These are phyloP conservation scores for Rugalucina vietnamica DNA, from an alignment of 2,888 invertebrate genomes.

Conservation along the genomic window DNA sequence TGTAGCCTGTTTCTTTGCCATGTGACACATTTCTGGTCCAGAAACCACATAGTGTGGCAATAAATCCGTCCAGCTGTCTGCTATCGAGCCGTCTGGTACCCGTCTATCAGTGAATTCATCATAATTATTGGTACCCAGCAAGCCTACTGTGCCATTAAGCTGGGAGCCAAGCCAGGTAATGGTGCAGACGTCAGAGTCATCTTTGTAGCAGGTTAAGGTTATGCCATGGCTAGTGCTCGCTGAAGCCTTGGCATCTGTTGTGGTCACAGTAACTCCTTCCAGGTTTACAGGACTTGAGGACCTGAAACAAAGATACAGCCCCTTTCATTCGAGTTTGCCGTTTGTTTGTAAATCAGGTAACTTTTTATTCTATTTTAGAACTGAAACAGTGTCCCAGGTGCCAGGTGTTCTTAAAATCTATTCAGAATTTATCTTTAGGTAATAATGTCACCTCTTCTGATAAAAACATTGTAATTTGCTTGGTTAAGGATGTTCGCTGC, in stretches of 20 bases:
- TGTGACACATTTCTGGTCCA: constrained; percentile 21
- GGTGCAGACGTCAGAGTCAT: not conserved
- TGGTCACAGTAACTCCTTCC: not conserved
- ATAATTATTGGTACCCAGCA: constrained; percentile 66
- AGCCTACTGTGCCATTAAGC: constrained; percentile 58
- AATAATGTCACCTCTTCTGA: no score
- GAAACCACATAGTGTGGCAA: constrained; percentile 30
- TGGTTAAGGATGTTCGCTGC: no score
- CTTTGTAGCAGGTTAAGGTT: not conserved
- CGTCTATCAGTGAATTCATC: constrained; percentile 60
- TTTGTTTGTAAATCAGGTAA: no score
- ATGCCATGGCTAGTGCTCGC: not conserved
- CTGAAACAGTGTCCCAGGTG: no score
- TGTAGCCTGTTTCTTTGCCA: not conserved
- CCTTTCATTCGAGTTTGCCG: no score
- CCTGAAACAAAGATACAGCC: no score
- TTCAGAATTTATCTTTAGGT: no score
- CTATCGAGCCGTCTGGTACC: constrained; percentile 38
- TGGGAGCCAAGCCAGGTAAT: constrained; percentile 19
- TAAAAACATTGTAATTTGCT: no score
- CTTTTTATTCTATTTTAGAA: no score
- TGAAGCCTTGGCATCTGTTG: not conserved
- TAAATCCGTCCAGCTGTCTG: not conserved
- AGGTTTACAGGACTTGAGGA: not conserved
- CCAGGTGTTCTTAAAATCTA: no score